These are phyloP conservation scores for Gambelia wislizenii DNA, from an alignment of 2,797 vertebrate species.

Conservation along the genomic window DNA sequence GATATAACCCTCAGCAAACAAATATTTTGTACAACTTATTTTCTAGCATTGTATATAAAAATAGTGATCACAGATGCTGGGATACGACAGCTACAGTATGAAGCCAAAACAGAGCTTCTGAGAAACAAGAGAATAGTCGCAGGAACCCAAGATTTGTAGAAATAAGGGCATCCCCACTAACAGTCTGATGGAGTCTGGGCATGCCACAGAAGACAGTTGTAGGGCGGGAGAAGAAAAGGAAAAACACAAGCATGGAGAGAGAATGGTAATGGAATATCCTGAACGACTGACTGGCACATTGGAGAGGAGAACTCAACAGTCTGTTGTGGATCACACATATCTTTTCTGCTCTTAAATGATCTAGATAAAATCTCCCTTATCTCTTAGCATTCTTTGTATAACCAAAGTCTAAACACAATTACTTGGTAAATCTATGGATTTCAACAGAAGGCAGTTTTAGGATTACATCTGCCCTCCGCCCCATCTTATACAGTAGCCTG, in stretches of 20 bases:
- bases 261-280: background rate
- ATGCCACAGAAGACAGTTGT: too few species aligned
- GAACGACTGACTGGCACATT: background rate
- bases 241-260: background rate
- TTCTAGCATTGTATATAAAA: background rate
- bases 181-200: too few species aligned
- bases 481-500: background rate
- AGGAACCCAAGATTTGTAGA: too few species aligned
- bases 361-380: background rate
- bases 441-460: background rate
- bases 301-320: background rate
- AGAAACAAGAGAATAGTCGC: background rate
- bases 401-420: background rate
- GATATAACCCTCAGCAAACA: background rate
- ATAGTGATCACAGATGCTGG: background rate
- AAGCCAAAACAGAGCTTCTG: background rate
- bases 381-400: background rate
- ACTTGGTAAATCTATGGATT: background rate
- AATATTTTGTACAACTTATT: background rate
- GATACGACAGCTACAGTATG: background rate
- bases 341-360: background rate
- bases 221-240: too few species aligned
- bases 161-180: too few species aligned
- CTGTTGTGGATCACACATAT: background rate
- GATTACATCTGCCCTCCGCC: background rate